Evolutionary conservation across 2,888 invertebrate species (phyloP).

Genomic region (Brachycybe producta): DNA sequence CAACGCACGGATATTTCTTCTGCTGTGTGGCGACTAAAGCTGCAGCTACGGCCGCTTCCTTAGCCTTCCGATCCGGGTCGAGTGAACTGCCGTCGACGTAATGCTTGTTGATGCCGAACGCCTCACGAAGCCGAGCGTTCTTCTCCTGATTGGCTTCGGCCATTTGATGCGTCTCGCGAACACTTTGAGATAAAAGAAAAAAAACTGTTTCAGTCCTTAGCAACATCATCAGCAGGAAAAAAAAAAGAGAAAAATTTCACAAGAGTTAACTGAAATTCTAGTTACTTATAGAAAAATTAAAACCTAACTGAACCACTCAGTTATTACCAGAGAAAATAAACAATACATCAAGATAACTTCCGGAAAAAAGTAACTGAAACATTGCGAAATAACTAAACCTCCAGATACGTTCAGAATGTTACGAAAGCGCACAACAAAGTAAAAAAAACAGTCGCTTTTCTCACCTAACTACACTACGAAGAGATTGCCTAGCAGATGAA

Average conservation of each 20-base stretch:
- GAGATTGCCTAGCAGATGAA: too few relatives aligned
- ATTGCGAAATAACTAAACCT: too few relatives aligned
- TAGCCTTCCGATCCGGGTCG: constrained; percentile 60
- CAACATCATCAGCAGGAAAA: background rate
- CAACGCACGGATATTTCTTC: constrained; percentile 5
- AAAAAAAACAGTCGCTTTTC: constrained; percentile 4
- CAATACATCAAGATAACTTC: too few relatives aligned
- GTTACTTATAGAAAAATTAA: too few relatives aligned
- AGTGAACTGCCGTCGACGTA: constrained; percentile 90
- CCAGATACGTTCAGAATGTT: too few relatives aligned
- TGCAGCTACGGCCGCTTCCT: constrained; percentile 26
- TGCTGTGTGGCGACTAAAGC: background rate
- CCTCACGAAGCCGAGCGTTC: constrained; percentile 81
- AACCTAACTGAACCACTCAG: too few relatives aligned
- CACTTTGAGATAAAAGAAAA: constrained; percentile 44
- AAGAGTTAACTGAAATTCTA: too few relatives aligned
- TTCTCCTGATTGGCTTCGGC: constrained; percentile 93
- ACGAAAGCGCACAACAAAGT: too few relatives aligned
- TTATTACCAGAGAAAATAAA: too few relatives aligned
- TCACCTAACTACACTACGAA: constrained; percentile 54
- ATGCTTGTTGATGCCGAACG: constrained; percentile 84
- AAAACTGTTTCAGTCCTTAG: too few relatives aligned
- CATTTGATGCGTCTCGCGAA: constrained; percentile 88
- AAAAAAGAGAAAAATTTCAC: too few relatives aligned
- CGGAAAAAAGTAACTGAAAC: too few relatives aligned